These are phyloP conservation scores for Gryon sp. DNA, from an alignment of 1,140 invertebrate species.

Conservation along the genomic window DNA sequence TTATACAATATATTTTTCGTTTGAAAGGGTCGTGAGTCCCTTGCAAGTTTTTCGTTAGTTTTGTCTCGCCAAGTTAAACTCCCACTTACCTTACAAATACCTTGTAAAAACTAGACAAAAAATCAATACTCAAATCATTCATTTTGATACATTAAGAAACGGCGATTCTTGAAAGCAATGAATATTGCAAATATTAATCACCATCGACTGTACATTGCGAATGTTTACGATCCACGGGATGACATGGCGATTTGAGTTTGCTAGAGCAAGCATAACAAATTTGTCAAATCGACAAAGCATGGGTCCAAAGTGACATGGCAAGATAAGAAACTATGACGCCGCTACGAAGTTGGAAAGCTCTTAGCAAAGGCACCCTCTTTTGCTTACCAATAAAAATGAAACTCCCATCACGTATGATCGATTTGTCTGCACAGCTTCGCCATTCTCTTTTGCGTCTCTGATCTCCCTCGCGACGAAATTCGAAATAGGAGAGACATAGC, in stretches of 20 bases:
- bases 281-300: slow-evolving; percentile 47
- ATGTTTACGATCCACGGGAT: slow-evolving; percentile 40
- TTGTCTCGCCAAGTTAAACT: too few species aligned
- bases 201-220: slow-evolving; percentile 11
- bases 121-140: too few species aligned
- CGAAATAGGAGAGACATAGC: slow-evolving; percentile 63
- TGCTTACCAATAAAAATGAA: slow-evolving; percentile 74
- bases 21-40: too few species aligned
- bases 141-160: too few species aligned
- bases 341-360: slow-evolving; percentile 51
- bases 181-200: slow-evolving; percentile 16
- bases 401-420: slow-evolving; percentile 76
- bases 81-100: too few species aligned
- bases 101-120: too few species aligned
- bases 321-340: slow-evolving; percentile 58
- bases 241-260: slow-evolving; percentile 3
- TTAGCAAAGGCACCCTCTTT: slow-evolving; percentile 63
- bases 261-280: slow-evolving; percentile 21
- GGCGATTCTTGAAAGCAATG: too few species aligned
- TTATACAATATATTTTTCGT: too few species aligned
- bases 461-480: slow-evolving; percentile 39
- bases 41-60: too few species aligned
- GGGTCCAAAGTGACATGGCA: slow-evolving; percentile 39
- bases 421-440: slow-evolving; percentile 68
- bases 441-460: slow-evolving; percentile 51